Evolutionary conservation across 2,113 vertebrate species (phyloP).

Genomic region (Zingel zingel): DNA sequence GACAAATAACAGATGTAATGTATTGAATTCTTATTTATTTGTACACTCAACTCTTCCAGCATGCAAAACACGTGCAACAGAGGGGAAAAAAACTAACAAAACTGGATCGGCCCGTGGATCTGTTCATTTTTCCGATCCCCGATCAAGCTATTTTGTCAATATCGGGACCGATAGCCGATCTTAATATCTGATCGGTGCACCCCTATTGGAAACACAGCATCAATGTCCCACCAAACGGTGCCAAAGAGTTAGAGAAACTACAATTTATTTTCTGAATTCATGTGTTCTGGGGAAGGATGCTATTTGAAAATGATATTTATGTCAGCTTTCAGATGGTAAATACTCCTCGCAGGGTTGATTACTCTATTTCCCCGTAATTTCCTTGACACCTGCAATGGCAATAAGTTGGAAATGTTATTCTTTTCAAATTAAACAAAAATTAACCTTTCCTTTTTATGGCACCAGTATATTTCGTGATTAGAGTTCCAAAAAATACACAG

Average conservation of each 20-base stretch:
- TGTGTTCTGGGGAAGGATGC: background rate
- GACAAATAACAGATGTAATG: no score
- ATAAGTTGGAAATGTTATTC: slow-evolving; percentile 40
- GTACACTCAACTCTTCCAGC: no score
- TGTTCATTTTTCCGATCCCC: no score
- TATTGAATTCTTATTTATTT: no score
- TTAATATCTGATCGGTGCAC: no score
- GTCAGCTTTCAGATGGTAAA: slow-evolving; percentile 17
- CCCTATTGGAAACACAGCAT: no score
- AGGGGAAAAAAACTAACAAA: no score
- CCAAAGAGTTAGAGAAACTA: background rate
- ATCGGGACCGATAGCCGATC: no score
- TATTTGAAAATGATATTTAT: slow-evolving; percentile 42
- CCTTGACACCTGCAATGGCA: slow-evolving; percentile 25
- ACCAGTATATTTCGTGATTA: slow-evolving; percentile 15
- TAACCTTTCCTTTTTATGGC: background rate
- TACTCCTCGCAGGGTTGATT: slow-evolving; percentile 31
- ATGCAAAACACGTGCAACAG: no score
- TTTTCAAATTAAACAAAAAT: slow-evolving; percentile 27
- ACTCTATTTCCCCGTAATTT: slow-evolving; percentile 25
- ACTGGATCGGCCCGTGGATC: no score
- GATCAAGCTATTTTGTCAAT: no score
- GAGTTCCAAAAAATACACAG: background rate
- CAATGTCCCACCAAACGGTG: background rate
- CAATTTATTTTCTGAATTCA: background rate